Evolutionary conservation across 2,797 vertebrate genomes (phyloP), one percentile per base, ranked within the genome.

Genomic region (Hydrocynus forskahlii): DNA sequence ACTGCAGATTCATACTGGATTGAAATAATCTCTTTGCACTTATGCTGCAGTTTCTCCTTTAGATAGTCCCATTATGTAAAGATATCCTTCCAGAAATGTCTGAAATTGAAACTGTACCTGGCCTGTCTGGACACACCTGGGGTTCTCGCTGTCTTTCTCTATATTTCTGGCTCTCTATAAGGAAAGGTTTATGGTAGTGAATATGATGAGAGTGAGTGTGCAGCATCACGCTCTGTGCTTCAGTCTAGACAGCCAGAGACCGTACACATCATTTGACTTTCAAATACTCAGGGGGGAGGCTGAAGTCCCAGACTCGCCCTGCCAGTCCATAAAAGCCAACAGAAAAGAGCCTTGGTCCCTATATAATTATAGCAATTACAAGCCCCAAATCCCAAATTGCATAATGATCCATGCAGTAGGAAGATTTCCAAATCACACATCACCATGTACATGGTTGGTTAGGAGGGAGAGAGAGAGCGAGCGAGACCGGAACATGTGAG

Each of bases 311-410:
- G 79, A 82, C 75, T 86, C 48, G 76, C 83, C 81, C 87, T 88
- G 77, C 82, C 62, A 60, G 76, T 80, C 79, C 72, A 84, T 70
- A 68, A 73, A 70, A 83, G 40, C 68, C 74, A 54, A 60, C 74
- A 82, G 74, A 82, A 85, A 85, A 80, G 73, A 86, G 69, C 80
- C 74, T 29, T 50, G 74, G 81, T 79, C 79, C 85, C 75, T 69
- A 81, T 79, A 82, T 86, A 88, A 88, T 88, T 85, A 84, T 68
- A 79, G 84, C 81, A 85, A 88, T 88, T 86, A 88, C 85, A 82
- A 78, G 35, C 76, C 79, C 82, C 84, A 84, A 87, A 87, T 83
- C 29, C 29, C 29, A 29, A 29, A 29, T 29, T 83, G 81, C 86
- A 87, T 87, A 87, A 87, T 84, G 79, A 85, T 76, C 79, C 82